Conservation (phyloP, 1,140 invertebrate genomes). For the Lysiphlebus fabarum region DNA sequence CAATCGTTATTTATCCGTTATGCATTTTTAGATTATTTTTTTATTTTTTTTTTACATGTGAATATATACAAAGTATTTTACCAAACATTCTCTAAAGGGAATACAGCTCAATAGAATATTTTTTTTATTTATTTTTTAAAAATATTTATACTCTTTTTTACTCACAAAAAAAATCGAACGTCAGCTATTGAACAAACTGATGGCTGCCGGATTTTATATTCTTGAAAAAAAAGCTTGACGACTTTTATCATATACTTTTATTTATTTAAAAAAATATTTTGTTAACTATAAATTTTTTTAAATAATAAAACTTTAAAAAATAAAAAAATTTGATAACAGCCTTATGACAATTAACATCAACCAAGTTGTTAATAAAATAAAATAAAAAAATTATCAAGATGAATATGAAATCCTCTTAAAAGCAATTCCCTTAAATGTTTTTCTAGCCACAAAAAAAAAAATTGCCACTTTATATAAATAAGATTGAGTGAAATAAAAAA, state of each 20-base stretch:
- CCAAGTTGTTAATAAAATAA: no score
- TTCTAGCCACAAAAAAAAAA: constrained; percentile 52
- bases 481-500: no score
- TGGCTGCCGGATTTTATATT: constrained; percentile 11
- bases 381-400: no score
- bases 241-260: no score
- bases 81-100: background rate
- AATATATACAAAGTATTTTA: no score
- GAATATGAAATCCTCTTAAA: constrained; percentile 28
- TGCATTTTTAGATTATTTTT: constrained; percentile 12
- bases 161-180: background rate
- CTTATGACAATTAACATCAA: no score
- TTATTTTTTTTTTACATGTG: no score
- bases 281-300: no score
- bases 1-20: constrained; percentile 20
- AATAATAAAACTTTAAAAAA: no score
- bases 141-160: background rate
- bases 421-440: constrained; percentile 54
- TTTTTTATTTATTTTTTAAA: background rate
- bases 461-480: constrained; percentile 33
- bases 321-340: no score
- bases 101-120: constrained; percentile 3
- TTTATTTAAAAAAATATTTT: no score
- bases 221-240: background rate
- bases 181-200: constrained; percentile 7